A percentile compares a stretch with the other conserved stretches of the same genome.
These are phyloP conservation scores for Drosophila sp. DNA, from an alignment of 1,140 invertebrate species.

Conservation along the genomic window DNA sequence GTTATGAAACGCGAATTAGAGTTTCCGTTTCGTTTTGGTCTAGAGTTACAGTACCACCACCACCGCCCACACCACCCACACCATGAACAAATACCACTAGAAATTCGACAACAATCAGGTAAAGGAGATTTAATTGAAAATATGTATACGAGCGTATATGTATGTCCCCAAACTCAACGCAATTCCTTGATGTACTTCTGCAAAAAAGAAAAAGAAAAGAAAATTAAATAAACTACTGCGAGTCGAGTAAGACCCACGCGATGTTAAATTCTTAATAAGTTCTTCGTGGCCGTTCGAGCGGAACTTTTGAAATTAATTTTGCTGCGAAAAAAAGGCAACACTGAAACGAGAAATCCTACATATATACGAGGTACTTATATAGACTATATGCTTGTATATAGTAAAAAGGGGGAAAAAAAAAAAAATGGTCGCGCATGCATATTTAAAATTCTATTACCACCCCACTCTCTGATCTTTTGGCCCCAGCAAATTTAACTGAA, in stretches of 20 bases:
- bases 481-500: neutral
- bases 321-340: neutral
- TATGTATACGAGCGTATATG: neutral
- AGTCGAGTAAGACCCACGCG: constrained; percentile 41
- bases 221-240: constrained; percentile 1
- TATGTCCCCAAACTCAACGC: neutral
- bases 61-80: neutral
- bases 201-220: neutral
- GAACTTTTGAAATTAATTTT: constrained; percentile 32
- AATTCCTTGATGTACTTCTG: neutral
- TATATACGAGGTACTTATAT: neutral
- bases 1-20: neutral
- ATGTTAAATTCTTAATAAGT: constrained; percentile 57
- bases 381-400: neutral
- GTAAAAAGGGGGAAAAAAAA: neutral
- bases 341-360: neutral
- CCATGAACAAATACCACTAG: neutral
- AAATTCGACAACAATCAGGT: constrained; percentile 1
- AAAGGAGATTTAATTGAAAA: neutral
- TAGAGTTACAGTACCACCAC: neutral
- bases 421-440: constrained; percentile 45
- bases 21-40: neutral
- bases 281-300: constrained; percentile 15
- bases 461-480: constrained; percentile 15
- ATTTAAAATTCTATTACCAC: constrained; percentile 56